These are phyloP conservation scores for Limnothrissa miodon DNA, from an alignment of 2,113 vertebrate genomes.

Conservation along the genomic window DNA sequence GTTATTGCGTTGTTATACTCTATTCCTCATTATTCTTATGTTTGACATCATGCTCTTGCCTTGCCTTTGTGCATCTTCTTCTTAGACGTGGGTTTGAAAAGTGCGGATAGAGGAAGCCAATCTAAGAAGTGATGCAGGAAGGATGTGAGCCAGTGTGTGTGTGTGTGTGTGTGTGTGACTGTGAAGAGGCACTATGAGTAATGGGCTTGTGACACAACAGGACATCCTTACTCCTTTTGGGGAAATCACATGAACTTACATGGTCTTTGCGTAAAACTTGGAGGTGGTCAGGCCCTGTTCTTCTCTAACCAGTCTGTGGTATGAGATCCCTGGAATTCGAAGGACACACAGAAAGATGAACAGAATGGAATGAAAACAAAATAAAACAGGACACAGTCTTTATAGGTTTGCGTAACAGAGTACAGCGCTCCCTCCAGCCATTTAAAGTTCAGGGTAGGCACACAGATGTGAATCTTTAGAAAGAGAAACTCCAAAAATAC, in stretches of 20 bases:
- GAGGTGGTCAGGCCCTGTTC: slow-evolving; percentile 82
- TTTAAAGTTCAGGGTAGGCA: not conserved
- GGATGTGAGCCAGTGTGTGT: slow-evolving; percentile 9
- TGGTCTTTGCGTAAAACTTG: slow-evolving; percentile 74
- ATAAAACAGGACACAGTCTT: not conserved
- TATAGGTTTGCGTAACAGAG: too few species aligned
- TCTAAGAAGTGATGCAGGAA: slow-evolving; percentile 37
- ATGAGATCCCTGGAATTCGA: slow-evolving; percentile 81
- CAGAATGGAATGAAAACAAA: not conserved
- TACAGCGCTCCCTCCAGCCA: not conserved
- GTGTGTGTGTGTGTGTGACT: slow-evolving; percentile 17
- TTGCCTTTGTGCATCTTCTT: too few species aligned
- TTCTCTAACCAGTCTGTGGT: slow-evolving; percentile 87
- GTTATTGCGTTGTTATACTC: not conserved
- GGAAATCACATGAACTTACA: slow-evolving; percentile 72
- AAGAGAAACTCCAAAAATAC: not conserved
- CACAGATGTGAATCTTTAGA: not conserved
- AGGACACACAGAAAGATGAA: not conserved
- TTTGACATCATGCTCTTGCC: not conserved
- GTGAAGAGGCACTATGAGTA: slow-evolving; percentile 24
- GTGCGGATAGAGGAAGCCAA: not conserved
- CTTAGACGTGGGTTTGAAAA: not conserved
- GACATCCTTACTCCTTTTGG: slow-evolving; percentile 35
- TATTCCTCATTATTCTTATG: not conserved
- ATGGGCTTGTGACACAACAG: slow-evolving; percentile 20